Base-by-base conservation (phyloP, 2,888 invertebrate genomes). In the Cheilosia soror region DNA sequence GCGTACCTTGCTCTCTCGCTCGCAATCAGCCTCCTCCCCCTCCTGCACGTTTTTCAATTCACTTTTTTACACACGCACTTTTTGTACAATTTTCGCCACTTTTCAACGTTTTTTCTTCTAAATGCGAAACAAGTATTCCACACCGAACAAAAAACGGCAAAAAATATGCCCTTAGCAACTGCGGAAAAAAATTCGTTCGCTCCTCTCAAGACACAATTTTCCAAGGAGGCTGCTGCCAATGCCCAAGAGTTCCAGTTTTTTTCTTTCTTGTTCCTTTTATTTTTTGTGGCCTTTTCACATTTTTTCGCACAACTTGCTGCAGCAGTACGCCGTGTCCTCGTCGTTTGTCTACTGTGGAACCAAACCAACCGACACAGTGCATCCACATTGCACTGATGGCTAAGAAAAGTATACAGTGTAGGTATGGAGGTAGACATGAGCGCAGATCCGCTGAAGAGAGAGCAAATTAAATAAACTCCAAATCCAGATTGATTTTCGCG, bases 401-500 rank as follows among this genome's bases (percentile, higher is more conserved):
- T 11, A 65, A 71, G 44, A 44, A 60, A 63, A 60, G 31, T 57
- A 49, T 49, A 62, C 58, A 72, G 58, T 57, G 49, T 25, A 40
- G 4, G 31, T 33, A 47, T 65, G 20, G 42, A 27, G 42, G 37
- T 75, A 42, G 27, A 75, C 27, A 29, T 42, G 25, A 57, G 53
- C 60, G 44, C 71, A 66, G 55, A 37, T 0, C 37, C 37, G 37
- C 37, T 37, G 37, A 40, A 66, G 66, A 66, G 53, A 65, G 20
- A 47, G 63, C 62, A 55, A 83, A 79, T 79, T 73, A 75, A 75
- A 81, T 72, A 85, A 81, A 71, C 85, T 71, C 68, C 66, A 66
- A 80, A 85, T 72, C 84, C 81, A 85, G 80, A 85, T 81, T 85
- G 85, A 85, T 85, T 85, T 85, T 85, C 72, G 80, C 81, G 76